Evolutionary conservation across 2,113 vertebrate genomes (phyloP), one percentile per base, ranked within the genome.

Genomic region (Scolopax mira): DNA sequence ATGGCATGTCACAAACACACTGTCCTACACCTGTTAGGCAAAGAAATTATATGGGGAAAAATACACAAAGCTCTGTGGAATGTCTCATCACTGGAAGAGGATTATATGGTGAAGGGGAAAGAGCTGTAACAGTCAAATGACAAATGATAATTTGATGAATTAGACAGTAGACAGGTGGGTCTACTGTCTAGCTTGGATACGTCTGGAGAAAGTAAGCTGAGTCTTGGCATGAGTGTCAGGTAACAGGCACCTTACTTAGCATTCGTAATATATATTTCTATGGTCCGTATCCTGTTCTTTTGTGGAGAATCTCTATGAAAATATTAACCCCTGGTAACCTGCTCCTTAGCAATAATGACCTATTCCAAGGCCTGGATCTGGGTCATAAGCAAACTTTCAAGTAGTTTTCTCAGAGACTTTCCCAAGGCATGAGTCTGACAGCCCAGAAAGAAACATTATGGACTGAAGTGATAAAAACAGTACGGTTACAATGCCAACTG

Each of bases 171-270:
- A 35, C 25, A 39, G 25, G 17, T 28, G 30, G 13, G 21, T 46
- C 41, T 57, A 7, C 27, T 1, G 0, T 61, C 30, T 42, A 25
- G 12, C 35, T 70, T 70, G 35, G 30, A 49, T 1, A 0, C 41
- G 25, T 46, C 61, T 75, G 69, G 33, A 70, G 42, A 65, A 78
- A 78, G 49, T 18, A 46, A 67, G 7, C 22, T 72, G 52, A 80
- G 27, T 21, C 30, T 51, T 48, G 41, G 52, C 17, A 11, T 0
- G 4, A 23, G 4, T 33, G 11, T 27, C 49, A 65, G 28, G n/a
- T 69, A 69, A 60, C 18, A 18, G 21, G 60, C 8, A 57, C 23
- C 19, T 52, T 85, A 19, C 33, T 58, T 15, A 79, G 17, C 18
- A 37, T 55, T 42, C 48, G 4, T 51, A 60, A 41, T 39, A 30